Base-by-base conservation (phyloP, 2,888 invertebrate species). In the Erynnis tages region DNA sequence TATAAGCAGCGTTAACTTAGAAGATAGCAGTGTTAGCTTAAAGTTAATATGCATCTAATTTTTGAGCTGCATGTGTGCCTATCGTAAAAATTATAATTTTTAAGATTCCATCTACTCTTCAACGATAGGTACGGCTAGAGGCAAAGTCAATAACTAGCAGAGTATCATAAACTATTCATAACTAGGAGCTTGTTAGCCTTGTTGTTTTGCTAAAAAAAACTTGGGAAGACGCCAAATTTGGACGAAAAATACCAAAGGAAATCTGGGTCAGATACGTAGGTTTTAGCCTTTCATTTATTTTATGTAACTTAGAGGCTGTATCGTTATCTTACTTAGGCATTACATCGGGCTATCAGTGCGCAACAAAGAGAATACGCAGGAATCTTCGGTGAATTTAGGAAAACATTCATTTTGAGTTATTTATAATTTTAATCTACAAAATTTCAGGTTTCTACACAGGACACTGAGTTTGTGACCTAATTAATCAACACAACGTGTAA, bases 141-240 rank as follows among this genome's bases (percentile, higher is more conserved):
- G 17, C 5, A 1, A 21, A 17, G 21, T 29, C 34, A n/a, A 25
- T 45, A 25, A 10, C 21, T 23, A 34, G 13, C 10, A 25, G 8
- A 17, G 8, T 17, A 17, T 21, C 43, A 13, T 32, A 23, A 52
- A 37, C 21, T 29, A 52, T 44, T 44, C 37, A 49, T 41, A 41
- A 49, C 41, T 41, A 38, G 44, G 37, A 35, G 41, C 27, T 44
- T 52, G 67, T 59, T 46, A 49, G 48, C 46, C 41, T n/a, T 38
- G 38, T 59, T 60, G 57, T 56, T 54, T 60, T 54, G 48, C 57
- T 55, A 54, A 58, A 55, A 73, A 55, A 73, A 76, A 78, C 71
- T 82, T 85, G 84, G 82, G 71, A 73, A 71, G 69, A 61, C 60
- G 77, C 84, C 84, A 84, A 84, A 73, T 58, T 59, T 65, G 80